A percentile compares a stretch with the other conserved stretches of the same genome.
Evolutionary conservation across 2,113 vertebrate species (phyloP).

Genomic region (Pelodiscus sinensis): DNA sequence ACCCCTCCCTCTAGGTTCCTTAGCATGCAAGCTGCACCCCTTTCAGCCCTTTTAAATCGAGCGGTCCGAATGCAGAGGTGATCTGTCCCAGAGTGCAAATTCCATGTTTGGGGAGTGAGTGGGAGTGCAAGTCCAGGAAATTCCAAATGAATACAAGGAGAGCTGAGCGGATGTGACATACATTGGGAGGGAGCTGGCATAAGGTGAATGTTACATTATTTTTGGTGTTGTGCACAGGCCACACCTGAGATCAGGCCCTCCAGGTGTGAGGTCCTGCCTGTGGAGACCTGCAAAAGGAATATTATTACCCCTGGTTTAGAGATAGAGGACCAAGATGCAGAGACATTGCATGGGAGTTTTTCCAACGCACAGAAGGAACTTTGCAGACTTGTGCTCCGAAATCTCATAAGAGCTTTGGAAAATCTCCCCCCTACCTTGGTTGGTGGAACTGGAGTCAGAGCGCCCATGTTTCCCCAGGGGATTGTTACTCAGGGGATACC

Average conservation of each 20-base stretch:
- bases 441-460: neutral
- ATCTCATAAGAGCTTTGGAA: neutral
- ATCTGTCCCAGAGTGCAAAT: neutral
- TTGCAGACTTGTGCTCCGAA: neutral
- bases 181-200: neutral
- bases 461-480: neutral
- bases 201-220: neutral
- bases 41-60: neutral
- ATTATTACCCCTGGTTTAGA: neutral
- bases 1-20: neutral
- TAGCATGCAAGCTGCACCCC: neutral
- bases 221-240: neutral
- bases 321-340: neutral
- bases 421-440: neutral
- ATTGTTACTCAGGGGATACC: neutral
- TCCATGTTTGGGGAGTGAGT: fast-evolving
- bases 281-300: neutral
- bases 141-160: neutral
- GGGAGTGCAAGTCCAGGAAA: neutral
- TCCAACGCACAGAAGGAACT: neutral
- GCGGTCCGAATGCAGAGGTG: neutral
- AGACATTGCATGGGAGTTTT: neutral
- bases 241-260: neutral
- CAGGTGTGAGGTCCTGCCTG: neutral
- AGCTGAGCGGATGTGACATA: neutral